Base-by-base conservation (phyloP, 2,113 vertebrate genomes). In the Peromyscus polionotus region DNA sequence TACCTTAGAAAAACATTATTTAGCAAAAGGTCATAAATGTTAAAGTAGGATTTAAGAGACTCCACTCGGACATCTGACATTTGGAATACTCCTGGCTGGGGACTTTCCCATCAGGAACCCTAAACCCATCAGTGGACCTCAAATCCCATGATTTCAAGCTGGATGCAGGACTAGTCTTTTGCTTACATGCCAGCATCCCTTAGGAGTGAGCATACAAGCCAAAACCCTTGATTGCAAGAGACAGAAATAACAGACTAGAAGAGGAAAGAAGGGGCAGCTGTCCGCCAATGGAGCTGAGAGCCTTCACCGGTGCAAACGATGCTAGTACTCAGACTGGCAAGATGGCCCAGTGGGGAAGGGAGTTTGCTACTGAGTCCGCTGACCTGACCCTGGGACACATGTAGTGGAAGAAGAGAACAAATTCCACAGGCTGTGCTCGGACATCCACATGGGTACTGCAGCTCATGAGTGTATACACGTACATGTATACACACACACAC, bases 11-110 rank as follows among this genome's bases (percentile, higher is more conserved):
- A 59, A 83, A 92, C 79, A 92, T 95, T 93, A 97, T 96, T 96
- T 96, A 95, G 68, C 76, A 48, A 97, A 96, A 97, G 96, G 95
- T 97, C 94, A 90, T 79, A 79, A 96, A 95, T 88, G 93, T 95
- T 96, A 93, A 95, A 95, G 92, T 83, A 85, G 90, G 68, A 96
- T 90, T 98, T 95, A 97, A 95, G 93, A 96, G 96, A 80, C 63
- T 97, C 89, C 95, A 90, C 79, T 95, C 79, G 88, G 88, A 97
- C 92, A 88, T 84, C 54, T 98, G 96, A 95, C 94, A 95, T 97
- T 96, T 96, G 79, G 75, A 92, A 96, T 57, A 84, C 42, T 92
- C 90, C 87, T 61, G 22, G 84, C 93, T 91, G 51, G 31, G 36
- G 84, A 73, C 95, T 94, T 95, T 80, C 28, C 28, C 92, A 84